Evolutionary conservation across 1,140 invertebrate genomes (phyloP), one percentile per base, ranked within the genome.

Genomic region (Trichogramma pretiosum): DNA sequence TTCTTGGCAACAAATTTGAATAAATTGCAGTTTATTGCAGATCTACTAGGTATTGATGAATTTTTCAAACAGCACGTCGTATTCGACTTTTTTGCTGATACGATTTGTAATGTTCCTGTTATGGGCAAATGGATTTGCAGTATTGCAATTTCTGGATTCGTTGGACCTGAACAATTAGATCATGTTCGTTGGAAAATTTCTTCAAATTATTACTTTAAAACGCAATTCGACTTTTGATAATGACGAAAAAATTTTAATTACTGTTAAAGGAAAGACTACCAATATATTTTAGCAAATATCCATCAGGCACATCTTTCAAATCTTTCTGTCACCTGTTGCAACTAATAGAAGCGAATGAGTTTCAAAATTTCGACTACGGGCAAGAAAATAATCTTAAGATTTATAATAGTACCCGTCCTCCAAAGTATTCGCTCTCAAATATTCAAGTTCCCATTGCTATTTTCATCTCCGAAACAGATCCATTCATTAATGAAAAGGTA

Each of bases 361-460:
- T 82, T 52, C 71, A 74, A 52, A 67, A 74, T 43, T 85, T 77
- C 54, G 80, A 85, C 57, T 85, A 78, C 55, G 82, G 82, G 0
- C 43, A 43, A 5, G 56, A 65, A 13, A 74, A 67, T 13, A 80
- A 81, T 62, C 41, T 74, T 34, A 63, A 56, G 41, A 46, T 68
- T 46, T 81, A 81, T 52, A 79, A 80, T 14, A 65, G 67, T 30
- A 30, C 58, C 0, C 65, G 56, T 26, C 82, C 84, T n/a, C 83
- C 83, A 13, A 57, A 68, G 30, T 87, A 87, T 62, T 67, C 77
- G 32, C 26, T 83, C 2, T 64, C 67, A 16, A 76, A 78, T 53
- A 77, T 87, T 43, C 73, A 74, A 14, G 66, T 80, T 3, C 83
- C 83, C 3, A 74, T 83, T 18, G 79, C 78, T 21, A 54, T 87